Evolutionary conservation across 2,113 vertebrate genomes (phyloP), one percentile per base, ranked within the genome.

Genomic region (Daubentonia madagascariensis): DNA sequence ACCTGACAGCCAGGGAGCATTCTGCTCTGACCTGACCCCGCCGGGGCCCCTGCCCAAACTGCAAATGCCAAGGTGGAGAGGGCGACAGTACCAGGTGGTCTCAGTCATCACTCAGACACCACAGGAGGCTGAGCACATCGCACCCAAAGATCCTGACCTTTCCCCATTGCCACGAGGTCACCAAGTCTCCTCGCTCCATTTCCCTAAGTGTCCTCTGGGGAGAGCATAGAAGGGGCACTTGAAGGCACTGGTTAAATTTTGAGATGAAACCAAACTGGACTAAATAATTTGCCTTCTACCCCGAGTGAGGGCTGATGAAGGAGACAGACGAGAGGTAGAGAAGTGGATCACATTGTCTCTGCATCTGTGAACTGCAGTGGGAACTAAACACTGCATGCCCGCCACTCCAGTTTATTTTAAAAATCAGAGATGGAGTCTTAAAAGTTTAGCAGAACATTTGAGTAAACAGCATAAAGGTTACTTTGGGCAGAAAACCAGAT

Each of bases 61-160:
- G 13, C 16, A 67, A n/a, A 25, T 25, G 52, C 22, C 40, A 57
- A 32, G 9, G 3, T 35, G 20, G 3, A 12, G n/a, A 20, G 37
- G 40, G 11, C 8, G 11, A 48, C 8, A n/a, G 48, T 1, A 8
- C 5, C 14, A 11, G 3, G 45, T 57, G 63, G 48, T 52, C 3
- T 78, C 3, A 5, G 4, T 5, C 35, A 30, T 22, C 30, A 67
- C 16, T 45, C 1, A 9, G 40, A 94, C 30, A 13, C 43, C 65
- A 59, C 8, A 75, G 52, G 65, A 61, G 1, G 2, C 5, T n/a
- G 80, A 30, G 8, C 43, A 28, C 9, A 5, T 6, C 9, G 35
- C 0, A 0, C 45, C 10, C 0, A 23, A 2, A 12, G 23, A 20
- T 30, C 9, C 8, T 5, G 6, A 17, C 12, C 5, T 30, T 59